Evolutionary conservation across 92 coral and sea anemone genomes (phyloP), one percentile per base, ranked within the genome.

Genomic region (Parazoanthus atlanticus): DNA sequence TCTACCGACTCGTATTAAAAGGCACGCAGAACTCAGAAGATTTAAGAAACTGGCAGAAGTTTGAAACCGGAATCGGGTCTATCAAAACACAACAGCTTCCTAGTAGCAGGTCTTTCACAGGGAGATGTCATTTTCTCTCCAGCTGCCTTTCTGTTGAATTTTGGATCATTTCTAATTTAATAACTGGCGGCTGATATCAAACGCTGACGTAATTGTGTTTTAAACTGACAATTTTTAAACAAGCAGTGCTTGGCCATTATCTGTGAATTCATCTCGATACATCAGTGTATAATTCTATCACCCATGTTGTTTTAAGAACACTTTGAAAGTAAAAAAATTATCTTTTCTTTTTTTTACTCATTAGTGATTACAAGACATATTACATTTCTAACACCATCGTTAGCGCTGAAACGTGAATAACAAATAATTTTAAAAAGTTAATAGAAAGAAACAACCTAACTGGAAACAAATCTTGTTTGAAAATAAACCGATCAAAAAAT

Each of bases 201-300:
- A 70, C 25, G 76, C 61, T 84, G 87, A 70, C 87, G 87, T 71
- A 84, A 69, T 71, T 29, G 31, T 49, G 30, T 43, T 82, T 46
- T 84, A 65, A 19, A 84, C 28, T 25, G 0, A 30, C 58, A 46
- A 84, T 61, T 84, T n/a, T 84, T 70, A 41, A 32, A 84, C 78
- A 46, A 69, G 77, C 29, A 69, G 65, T 67, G 77, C 54, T 67
- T 69, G n/a, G 64, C 5, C 46, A 67, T 83, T 84, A 84, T 84
- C 87, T 6, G 66, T n/a, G 49, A 43, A 29, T 84, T 84, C 21
- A 84, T 84, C 79, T 84, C 23, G 76, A 23, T 52, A 38, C 38
- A 66, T 70, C 67, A 54, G 12, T 19, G 26, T 19, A 71, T 41
- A 71, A 71, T 5, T 41, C 5, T 70, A 70, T 70, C 78, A 84